These are phyloP conservation scores for Jaculus jaculus DNA, from an alignment of 2,113 vertebrate species.

Conservation along the genomic window DNA sequence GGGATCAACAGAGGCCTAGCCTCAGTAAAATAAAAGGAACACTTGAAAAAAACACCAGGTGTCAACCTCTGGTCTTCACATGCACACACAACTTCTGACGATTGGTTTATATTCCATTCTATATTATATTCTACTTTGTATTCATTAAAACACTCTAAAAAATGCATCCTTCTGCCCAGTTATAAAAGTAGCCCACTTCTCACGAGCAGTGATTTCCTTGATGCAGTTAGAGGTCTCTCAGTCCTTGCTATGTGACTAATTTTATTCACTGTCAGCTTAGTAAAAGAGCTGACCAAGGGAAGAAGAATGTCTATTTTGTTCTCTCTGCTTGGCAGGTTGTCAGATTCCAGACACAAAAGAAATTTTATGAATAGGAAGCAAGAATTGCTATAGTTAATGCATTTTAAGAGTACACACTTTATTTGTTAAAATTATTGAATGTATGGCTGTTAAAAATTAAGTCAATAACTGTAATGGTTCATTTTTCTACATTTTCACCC, in stretches of 20 bases:
- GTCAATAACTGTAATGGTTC: neutral
- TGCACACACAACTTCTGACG: too few relatives aligned
- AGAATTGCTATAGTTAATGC: neutral
- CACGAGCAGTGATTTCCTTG: neutral
- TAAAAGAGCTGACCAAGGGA: neutral
- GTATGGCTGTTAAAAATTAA: constrained; percentile 19
- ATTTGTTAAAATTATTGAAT: neutral
- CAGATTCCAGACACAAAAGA: neutral
- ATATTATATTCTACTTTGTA: neutral
- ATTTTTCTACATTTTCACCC: neutral
- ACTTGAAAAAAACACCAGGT: too few relatives aligned
- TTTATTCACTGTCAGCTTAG: neutral
- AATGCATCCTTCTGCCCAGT: neutral
- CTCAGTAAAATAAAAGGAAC: too few relatives aligned
- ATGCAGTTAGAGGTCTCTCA: neutral
- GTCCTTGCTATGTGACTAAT: neutral
- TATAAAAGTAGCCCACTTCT: constrained; percentile 2
- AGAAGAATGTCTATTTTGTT: neutral
- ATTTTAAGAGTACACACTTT: neutral
- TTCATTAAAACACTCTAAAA: neutral
- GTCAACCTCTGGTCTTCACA: too few relatives aligned
- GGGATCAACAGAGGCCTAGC: too few relatives aligned
- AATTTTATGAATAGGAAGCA: neutral
- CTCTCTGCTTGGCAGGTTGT: neutral
- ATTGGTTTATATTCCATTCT: neutral